Conservation (phyloP, 2,113 vertebrate species). For the Hymenochirus boettgeri region DNA sequence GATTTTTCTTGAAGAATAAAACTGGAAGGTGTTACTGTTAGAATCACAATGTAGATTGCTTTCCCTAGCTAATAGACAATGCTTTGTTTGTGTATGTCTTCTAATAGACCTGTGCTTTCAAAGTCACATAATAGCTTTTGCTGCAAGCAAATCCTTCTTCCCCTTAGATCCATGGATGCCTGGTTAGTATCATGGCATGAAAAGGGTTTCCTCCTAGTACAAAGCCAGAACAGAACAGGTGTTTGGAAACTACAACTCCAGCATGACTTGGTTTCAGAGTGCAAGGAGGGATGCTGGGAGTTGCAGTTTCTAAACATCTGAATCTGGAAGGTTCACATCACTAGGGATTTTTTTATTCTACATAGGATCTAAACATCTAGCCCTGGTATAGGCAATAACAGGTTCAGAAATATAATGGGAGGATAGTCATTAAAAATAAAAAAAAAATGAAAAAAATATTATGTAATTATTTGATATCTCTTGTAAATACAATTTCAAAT, state of each 20-base stretch:
- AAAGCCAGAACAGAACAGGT: too few relatives aligned
- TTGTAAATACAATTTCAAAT: slow-evolving; percentile 92
- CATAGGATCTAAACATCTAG: slow-evolving; percentile 45
- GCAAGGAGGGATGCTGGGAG: too few relatives aligned
- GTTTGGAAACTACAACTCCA: too few relatives aligned
- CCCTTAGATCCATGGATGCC: slow-evolving; percentile 52
- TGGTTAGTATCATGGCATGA: slow-evolving; percentile 54
- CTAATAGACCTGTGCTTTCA: slow-evolving; percentile 51
- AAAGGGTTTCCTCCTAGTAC: slow-evolving; percentile 10
- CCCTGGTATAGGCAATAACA: slow-evolving; percentile 78
- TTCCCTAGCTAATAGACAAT: too few relatives aligned
- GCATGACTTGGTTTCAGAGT: too few relatives aligned
- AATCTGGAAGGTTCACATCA: too few relatives aligned
- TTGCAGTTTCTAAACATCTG: too few relatives aligned
- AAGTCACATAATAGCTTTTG: slow-evolving; percentile 59
- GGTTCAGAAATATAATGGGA: slow-evolving; percentile 66
- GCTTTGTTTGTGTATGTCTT: slow-evolving; percentile 54
- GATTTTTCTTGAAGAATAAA: slow-evolving; percentile 28
- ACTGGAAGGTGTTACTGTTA: slow-evolving; percentile 49
- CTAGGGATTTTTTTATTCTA: too few relatives aligned
- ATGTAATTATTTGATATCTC: slow-evolving; percentile 99
- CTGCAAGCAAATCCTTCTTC: slow-evolving; percentile 62
- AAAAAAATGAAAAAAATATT: slow-evolving; percentile 99
- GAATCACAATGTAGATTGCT: too few relatives aligned
- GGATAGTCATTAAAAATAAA: too few relatives aligned